Conservation (phyloP, 1,140 invertebrate species). For the Dendrolimus kikuchii region DNA sequence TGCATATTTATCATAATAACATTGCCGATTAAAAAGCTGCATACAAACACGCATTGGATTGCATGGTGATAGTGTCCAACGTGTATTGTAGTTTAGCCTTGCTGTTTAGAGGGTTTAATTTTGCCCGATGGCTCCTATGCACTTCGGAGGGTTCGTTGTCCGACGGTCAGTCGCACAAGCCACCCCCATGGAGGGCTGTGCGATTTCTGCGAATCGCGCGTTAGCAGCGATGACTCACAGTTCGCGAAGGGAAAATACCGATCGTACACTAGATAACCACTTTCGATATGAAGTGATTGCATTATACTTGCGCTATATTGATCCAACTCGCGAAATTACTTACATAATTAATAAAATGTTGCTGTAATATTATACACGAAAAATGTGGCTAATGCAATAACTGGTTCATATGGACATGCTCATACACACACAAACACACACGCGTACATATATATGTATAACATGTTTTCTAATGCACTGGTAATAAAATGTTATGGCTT, state of each 20-base stretch:
- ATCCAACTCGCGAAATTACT: conserved; percentile 17
- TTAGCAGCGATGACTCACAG: conserved; percentile 48
- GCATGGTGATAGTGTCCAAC: conserved; percentile 31
- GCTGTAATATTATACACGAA: no score
- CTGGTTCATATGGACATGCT: no score
- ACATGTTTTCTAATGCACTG: no score
- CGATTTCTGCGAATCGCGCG: conserved; percentile 45
- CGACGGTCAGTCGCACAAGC: conserved; percentile 55
- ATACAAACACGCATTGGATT: conserved; percentile 67
- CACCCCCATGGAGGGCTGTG: conserved; percentile 48
- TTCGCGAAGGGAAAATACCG: conserved; percentile 44
- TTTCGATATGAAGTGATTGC: conserved; percentile 34
- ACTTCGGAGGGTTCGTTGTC: conserved; percentile 47
- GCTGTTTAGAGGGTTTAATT: conserved; percentile 53
- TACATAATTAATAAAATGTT: neutral
- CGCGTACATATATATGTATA: no score
- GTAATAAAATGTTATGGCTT: no score
- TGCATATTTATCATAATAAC: conserved; percentile 72
- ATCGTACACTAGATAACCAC: conserved; percentile 42
- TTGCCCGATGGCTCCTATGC: conserved; percentile 37
- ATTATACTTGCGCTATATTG: conserved; percentile 19
- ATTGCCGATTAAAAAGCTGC: conserved; percentile 67
- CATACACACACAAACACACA: no score
- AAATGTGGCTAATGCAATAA: no score
- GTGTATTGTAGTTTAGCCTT: conserved; percentile 53